Evolutionary conservation across 2,888 invertebrate genomes (phyloP), one percentile per base, ranked within the genome.

Genomic region (Incurvaria masculella): DNA sequence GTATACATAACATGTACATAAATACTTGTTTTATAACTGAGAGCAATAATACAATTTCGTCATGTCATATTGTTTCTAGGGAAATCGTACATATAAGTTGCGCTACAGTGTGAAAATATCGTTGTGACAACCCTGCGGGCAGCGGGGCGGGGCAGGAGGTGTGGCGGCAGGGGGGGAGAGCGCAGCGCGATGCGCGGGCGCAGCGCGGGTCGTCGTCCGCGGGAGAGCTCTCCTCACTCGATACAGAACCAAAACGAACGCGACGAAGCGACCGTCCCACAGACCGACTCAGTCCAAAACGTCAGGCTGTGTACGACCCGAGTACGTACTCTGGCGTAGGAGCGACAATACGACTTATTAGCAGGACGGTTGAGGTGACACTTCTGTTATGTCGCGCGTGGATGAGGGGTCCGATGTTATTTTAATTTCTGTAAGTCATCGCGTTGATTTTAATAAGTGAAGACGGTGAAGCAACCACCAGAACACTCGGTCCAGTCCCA

Each of bases 241-340:
- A 63, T 64, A 67, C 69, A 67, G 69, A 72, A 73, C 72, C 68
- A 75, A 72, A 74, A 72, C 66, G 70, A 66, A 66, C 42, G 68
- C 70, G 69, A 72, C 72, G 72, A 68, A 64, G 68, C 65, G 69
- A 74, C 72, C 71, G 68, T 69, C 71, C 70, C 70, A 63, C 40
- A 39, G 16, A n/a, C 16, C 40, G 6, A n/a, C 6, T n/a, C 17
- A 17, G 38, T 11, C 20, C 33, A 21, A 19, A 19, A 27, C 6
- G 23, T n/a, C 20, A 16, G 20, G 18, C 27, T 17, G 20, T 45
- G 38, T 17, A 60, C 59, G 63, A 63, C 67, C 62, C 59, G 57
- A 58, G 53, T 56, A 57, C 58, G 55, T 57, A 55, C 58, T 59
- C 59, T 60, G 57, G 68, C 67, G 66, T 66, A 69, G 63, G 64